Evolutionary conservation across 2,113 vertebrate genomes (phyloP), one percentile per base, ranked within the genome.

Genomic region (Amphiprion ocellaris): DNA sequence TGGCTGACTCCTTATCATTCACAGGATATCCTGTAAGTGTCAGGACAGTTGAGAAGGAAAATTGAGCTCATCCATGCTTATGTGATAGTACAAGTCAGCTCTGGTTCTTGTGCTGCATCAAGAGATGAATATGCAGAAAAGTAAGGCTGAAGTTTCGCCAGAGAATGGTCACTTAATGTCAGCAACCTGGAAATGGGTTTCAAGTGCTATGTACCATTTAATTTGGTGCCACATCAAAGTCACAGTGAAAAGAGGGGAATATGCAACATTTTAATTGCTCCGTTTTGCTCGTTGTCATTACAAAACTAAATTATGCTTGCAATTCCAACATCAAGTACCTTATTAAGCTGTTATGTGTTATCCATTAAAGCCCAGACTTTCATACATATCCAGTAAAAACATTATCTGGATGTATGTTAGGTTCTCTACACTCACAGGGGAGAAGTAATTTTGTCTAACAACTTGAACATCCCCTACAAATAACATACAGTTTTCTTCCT

Each of bases 11-110:
- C 83, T 90, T 89, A 90, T 93, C 87, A 86, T 78, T 91, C 85
- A 85, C 62, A 59, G 79, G 85, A 88, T 90, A 84, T 88, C 90
- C 92, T 88, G 83, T 83, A 86, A 81, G 78, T 81, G 90, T 91
- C 87, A 74, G 75, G 90, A 77, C 84, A 77, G 86, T 87, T 83
- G 83, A 90, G 85, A 86, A 88, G 87, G 90, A 91, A 91, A 88
- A 92, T 89, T 90, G 83, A 90, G 85, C 88, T 89, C 81, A 85
- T 66, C 77, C 83, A 87, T 69, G 88, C 89, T 79, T 87, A 77
- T 65, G 79, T 82, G 74, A 87, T 85, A 7, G 77, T 77, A 90
- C 87, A 82, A 79, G 86, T 75, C 77, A 59, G 75, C 74, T 33
- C 74, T 1, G 37, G 71, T 46, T 68, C 50, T 67, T 6, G 10